Percentiles rank a stretch among this genome's conserved stretches.
phyloP scores from a whole-genome alignment of 2,113 vertebrate genomes.

The Cyprinodon brontotheroides region DNA sequence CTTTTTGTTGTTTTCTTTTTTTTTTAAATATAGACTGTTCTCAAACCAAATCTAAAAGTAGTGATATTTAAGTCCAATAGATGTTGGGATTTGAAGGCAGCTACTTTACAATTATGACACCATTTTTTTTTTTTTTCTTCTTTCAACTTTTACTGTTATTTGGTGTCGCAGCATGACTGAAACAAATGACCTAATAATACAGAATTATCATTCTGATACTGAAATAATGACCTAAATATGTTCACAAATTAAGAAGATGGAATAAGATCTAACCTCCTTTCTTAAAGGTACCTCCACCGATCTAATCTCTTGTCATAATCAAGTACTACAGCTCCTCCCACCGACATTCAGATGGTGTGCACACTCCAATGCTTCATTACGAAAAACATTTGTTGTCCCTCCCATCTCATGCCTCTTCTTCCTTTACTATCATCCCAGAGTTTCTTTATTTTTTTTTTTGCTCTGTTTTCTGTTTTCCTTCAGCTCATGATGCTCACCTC shows the following conservation, averaged over 20 bases:
- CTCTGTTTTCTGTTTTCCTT: conserved; percentile 45
- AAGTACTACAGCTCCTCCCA: conserved; percentile 45
- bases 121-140: neutral
- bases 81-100: neutral
- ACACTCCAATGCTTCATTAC: conserved; percentile 43
- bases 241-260: conserved; percentile 14
- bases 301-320: conserved; percentile 43
- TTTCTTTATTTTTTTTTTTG: conserved; percentile 24
- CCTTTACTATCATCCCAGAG: neutral
- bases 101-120: conserved; percentile 2
- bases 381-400: conserved; percentile 29
- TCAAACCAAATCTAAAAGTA: neutral
- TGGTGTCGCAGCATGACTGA: neutral
- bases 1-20: neutral
- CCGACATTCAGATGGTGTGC: conserved; percentile 27
- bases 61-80: neutral
- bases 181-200: conserved; percentile 9
- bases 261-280: conserved; percentile 4
- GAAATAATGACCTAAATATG: conserved; percentile 18
- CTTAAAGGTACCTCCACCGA: conserved; percentile 11
- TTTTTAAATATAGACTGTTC: neutral
- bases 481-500: conserved; percentile 61
- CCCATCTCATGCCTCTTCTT: conserved; percentile 33
- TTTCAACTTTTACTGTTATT: neutral
- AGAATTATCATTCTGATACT: neutral